Base-by-base conservation (phyloP, 2,888 invertebrate genomes). In the Apodemia hepburni region DNA sequence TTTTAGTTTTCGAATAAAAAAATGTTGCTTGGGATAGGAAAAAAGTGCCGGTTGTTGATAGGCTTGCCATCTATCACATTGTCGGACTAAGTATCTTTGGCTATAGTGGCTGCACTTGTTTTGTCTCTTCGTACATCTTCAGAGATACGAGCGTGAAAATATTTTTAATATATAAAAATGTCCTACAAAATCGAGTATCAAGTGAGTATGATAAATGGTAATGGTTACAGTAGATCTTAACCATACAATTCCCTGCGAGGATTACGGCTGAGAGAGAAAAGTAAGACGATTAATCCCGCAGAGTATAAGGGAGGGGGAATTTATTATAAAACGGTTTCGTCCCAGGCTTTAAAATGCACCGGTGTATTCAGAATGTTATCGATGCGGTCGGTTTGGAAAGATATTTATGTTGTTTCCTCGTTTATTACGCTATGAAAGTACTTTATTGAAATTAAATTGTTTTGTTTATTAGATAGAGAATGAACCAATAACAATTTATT, bases 221-320 rank as follows among this genome's bases (percentile, higher is more conserved):
- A 78, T 71, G 80, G 80, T 67, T 61, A 67, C 73, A 75, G 73
- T 75, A 78, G 76, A 79, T 82, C 78, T 79, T 84, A 77, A 82
- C 82, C 85, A 81, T 84, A 87, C 84, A 85, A 87, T 86, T 85
- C 87, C 84, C 87, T 79, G 76, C 75, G 82, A 81, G 87, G 86
- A 87, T 90, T 85, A 87, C 78, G 78, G 78, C 72, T 71, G 79
- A 80, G 85, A 85, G 86, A 87, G 85, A 86, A 87, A 89, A 89
- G 87, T 87, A 87, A 87, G 88, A 84, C 87, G 87, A 89, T 88
- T 90, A 89, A 90, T 90, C 86, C 89, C 87, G 77, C 78, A 78
- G 83, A 83, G 81, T 80, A 81, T 79, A 75, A 49, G 79, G 73
- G 76, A 80, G 75, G 70, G 82, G 83, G 82, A 87, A 87, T 87